Conservation (phyloP, 1,140 invertebrate genomes). For the Eriocheir sinensis region DNA sequence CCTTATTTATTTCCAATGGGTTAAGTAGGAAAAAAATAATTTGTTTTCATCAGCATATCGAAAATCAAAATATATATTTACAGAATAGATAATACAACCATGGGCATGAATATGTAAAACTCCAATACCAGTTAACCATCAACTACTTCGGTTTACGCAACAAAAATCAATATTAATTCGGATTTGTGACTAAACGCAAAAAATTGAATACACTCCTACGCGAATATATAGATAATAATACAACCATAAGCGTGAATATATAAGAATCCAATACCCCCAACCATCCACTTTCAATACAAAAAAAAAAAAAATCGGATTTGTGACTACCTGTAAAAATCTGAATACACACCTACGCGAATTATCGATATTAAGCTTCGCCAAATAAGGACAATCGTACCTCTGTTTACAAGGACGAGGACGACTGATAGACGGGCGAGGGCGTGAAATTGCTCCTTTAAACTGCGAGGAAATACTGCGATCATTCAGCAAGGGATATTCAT, state of each 20-base stretch:
- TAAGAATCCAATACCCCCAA: neutral
- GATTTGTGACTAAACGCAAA: too few species aligned
- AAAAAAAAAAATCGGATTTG: neutral
- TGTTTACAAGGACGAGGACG: neutral
- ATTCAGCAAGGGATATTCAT: too few species aligned
- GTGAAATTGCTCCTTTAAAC: neutral
- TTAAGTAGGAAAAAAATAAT: too few species aligned
- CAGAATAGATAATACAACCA: too few species aligned
- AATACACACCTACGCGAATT: neutral
- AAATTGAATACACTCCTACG: too few species aligned
- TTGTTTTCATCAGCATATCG: too few species aligned
- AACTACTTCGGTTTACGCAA: too few species aligned
- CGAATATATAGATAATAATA: neutral
- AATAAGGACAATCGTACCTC: neutral
- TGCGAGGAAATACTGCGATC: neutral
- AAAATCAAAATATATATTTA: too few species aligned
- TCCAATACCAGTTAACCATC: too few species aligned
- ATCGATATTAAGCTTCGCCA: neutral
- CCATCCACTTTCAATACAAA: neutral
- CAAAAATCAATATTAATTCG: too few species aligned
- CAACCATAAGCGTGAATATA: neutral
- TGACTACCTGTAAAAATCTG: neutral
- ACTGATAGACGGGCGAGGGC: neutral
- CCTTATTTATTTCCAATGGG: too few species aligned
- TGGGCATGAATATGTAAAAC: too few species aligned